Evolutionary conservation across 2,888 invertebrate species (phyloP).

Genomic region (Caenorhabditis afra): DNA sequence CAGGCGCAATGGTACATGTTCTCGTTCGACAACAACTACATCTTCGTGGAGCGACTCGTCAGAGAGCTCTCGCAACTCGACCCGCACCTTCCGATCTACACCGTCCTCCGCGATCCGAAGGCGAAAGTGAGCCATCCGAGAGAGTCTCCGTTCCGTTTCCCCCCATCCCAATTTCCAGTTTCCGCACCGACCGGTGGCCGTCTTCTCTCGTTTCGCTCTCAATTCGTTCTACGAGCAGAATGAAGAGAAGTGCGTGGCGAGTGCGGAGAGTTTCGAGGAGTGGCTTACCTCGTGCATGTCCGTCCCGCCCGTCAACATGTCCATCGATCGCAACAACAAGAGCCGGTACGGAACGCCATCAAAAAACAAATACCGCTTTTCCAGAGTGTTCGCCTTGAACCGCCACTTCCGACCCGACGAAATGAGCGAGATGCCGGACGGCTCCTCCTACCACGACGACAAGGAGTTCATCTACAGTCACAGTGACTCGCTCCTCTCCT

Average conservation of each 20-base stretch:
- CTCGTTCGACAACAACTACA: constrained; percentile 50
- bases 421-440: constrained; percentile 13
- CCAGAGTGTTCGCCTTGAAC: constrained; percentile 40
- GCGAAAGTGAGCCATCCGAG: neutral
- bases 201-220: constrained; percentile 47
- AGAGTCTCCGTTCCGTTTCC: neutral
- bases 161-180: constrained; percentile 10
- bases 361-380: too few species aligned
- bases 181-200: constrained; percentile 33
- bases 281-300: constrained; percentile 43
- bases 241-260: constrained; percentile 22
- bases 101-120: constrained; percentile 25
- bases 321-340: constrained; percentile 20
- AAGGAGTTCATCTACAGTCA: constrained; percentile 44
- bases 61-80: constrained; percentile 43
- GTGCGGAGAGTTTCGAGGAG: constrained; percentile 23
- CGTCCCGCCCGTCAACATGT: constrained; percentile 28
- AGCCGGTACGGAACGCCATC: constrained; percentile 51
- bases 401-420: constrained; percentile 47
- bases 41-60: constrained; percentile 46
- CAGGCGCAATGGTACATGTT: constrained; percentile 53
- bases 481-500: constrained; percentile 19
- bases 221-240: constrained; percentile 37
- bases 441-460: constrained; percentile 42
- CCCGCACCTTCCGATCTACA: constrained; percentile 38